Base-by-base conservation (phyloP, 92 coral and sea anemone genomes). In the Muricea muricata region DNA sequence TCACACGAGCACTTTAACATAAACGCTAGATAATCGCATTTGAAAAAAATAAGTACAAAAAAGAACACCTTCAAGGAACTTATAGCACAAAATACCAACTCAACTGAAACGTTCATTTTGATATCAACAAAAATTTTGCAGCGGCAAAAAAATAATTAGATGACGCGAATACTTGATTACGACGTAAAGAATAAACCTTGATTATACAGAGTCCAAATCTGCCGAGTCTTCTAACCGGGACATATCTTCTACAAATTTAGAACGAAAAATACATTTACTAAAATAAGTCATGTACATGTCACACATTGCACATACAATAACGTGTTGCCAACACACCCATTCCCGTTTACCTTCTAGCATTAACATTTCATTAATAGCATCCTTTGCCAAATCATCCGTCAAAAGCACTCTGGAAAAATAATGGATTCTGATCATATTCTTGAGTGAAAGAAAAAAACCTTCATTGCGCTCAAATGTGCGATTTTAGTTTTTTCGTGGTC, bases 331-430 rank as follows among this genome's bases (percentile, higher is more conserved):
- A n/a, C n/a, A n/a, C n/a, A n/a, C n/a, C n/a, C n/a, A n/a, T 17
- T 67, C 32, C 24, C 14, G 29, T 65, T 11, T 2, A 75, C 80
- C 80, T 75, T 75, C 80, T 20, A 52, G 29, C 52, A 48, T 37
- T 15, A 75, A 75, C 54, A 75, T 75, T 24, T 75, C 29, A 34
- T 58, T 56, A n/a, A 75, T 75, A 11, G 65, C 80, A 58, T 75
- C 65, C 23, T 75, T 52, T 6, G 52, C 65, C 32, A 46, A 65
- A n/a, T 52, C 56, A 17, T 47, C 41, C 80, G 29, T 29, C 26
- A 15, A 29, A 24, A 14, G 29, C 1, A 24, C 52, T 1, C 80
- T 75, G 11, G 5, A 14, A 34, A 75, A 32, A 75, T 18, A 52
- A 52, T 17, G 14, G 4, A 45, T 12, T 2, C 15, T 45, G 14